phyloP scores from a whole-genome alignment of 2,888 invertebrate species.

The Ganaspis brasiliensis region DNA sequence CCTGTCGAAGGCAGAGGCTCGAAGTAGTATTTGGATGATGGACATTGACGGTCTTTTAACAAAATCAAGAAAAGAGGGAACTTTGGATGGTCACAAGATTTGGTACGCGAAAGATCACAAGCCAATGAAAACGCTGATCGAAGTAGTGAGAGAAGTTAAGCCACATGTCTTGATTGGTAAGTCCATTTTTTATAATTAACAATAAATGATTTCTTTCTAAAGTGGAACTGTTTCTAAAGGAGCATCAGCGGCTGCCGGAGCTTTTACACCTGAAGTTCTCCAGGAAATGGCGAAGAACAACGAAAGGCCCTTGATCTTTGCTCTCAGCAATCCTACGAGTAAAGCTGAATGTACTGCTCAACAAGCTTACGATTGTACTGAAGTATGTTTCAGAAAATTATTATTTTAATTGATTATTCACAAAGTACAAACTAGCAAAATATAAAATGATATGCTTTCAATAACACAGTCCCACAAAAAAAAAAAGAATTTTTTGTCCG shows the following conservation, averaged over 20 bases:
- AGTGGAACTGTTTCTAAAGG: constrained; percentile 82
- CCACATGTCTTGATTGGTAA: constrained; percentile 94
- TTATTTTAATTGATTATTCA: constrained; percentile 17
- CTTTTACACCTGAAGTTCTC: constrained; percentile 94
- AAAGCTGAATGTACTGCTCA: constrained; percentile 99
- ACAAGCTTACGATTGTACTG: constrained; percentile 94
- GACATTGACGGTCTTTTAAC: constrained; percentile 96
- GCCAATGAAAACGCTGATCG: constrained; percentile 89
- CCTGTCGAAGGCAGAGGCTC: constrained; percentile 86
- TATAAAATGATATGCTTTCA: too few relatives aligned
- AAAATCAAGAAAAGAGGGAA: constrained; percentile 85
- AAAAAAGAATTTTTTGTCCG: too few relatives aligned
- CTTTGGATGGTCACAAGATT: constrained; percentile 86
- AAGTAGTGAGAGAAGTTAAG: constrained; percentile 91
- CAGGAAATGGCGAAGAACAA: constrained; percentile 93
- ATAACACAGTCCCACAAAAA: too few relatives aligned
- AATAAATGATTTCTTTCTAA: background rate
- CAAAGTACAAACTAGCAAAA: too few relatives aligned
- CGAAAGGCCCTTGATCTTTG: constrained; percentile 96
- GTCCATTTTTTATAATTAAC: constrained; percentile 62
- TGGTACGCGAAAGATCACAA: constrained; percentile 90
- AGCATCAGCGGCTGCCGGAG: constrained; percentile 95
- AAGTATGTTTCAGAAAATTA: constrained; percentile 82
- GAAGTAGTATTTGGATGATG: constrained; percentile 96
- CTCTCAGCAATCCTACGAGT: constrained; percentile 98